Conservation (phyloP, 2,797 vertebrate species). For the Pseudotriccus pelzelni region DNA sequence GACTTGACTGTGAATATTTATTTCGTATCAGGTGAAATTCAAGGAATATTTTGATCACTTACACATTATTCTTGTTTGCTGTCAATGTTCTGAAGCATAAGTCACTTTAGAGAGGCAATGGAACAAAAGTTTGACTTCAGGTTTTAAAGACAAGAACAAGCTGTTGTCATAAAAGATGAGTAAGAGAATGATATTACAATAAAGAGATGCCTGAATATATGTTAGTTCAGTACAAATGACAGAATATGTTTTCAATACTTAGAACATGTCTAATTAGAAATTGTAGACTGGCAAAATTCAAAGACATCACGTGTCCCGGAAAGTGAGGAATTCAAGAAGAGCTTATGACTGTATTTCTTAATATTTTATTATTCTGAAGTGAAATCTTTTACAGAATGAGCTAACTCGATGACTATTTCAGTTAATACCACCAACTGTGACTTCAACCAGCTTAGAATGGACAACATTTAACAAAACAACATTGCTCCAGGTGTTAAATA, state of each 20-base stretch:
- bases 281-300: neutral
- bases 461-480: neutral
- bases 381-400: slow-evolving; percentile 1
- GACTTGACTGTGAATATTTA: neutral
- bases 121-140: neutral
- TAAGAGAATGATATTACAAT: neutral
- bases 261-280: neutral
- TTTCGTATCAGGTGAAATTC: neutral
- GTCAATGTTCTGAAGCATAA: neutral
- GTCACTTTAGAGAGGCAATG: slow-evolving; percentile 1
- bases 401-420: neutral
- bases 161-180: neutral
- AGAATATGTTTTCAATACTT: neutral
- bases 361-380: slow-evolving; percentile 38
- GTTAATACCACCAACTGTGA: neutral
- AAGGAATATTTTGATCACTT: neutral
- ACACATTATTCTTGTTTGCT: neutral
- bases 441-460: neutral
- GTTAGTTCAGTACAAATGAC: neutral
- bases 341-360: neutral
- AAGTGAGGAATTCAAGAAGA: neutral
- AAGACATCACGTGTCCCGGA: neutral
- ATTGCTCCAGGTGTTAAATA: neutral
- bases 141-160: neutral
- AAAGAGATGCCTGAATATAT: neutral